phyloP scores from a whole-genome alignment of 2,113 vertebrate genomes.

The Rhagologus leucostigma region DNA sequence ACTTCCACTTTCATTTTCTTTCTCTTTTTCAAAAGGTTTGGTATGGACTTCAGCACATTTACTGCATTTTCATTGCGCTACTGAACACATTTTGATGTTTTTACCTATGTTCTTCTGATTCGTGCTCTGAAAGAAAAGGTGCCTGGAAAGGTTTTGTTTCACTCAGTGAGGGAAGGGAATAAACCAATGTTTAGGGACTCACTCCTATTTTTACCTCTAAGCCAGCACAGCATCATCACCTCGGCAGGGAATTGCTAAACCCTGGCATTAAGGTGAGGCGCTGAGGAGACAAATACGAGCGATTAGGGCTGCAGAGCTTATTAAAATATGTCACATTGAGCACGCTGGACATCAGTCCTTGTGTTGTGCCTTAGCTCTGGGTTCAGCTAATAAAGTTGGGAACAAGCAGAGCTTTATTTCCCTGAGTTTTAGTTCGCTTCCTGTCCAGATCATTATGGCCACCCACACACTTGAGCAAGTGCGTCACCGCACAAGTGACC shows the following conservation, averaged over 20 bases:
- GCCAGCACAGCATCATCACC: background rate
- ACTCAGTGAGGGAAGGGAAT: background rate
- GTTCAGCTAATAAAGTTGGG: background rate
- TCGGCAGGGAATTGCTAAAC: background rate
- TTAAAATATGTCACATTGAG: background rate
- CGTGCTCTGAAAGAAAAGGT: background rate
- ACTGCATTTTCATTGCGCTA: background rate
- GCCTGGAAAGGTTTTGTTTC: background rate
- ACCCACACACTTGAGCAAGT: background rate
- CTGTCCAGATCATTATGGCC: background rate
- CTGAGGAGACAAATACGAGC: background rate
- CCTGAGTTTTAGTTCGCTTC: background rate
- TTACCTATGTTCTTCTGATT: background rate
- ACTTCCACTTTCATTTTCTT: constrained; percentile 29
- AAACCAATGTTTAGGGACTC: background rate
- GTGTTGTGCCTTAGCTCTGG: background rate
- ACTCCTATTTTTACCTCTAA: background rate
- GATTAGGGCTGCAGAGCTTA: background rate
- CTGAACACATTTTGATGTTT: background rate
- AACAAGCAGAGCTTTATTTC: constrained; percentile 40
- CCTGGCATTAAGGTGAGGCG: background rate
- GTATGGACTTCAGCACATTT: accelerated
- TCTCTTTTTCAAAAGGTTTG: background rate
- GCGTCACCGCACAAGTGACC: background rate
- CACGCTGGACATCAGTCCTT: background rate